Percentiles rank a stretch among this genome's conserved stretches.
Conservation (phyloP, 2,797 vertebrate species). For the Spinibarbus caldwelli region DNA sequence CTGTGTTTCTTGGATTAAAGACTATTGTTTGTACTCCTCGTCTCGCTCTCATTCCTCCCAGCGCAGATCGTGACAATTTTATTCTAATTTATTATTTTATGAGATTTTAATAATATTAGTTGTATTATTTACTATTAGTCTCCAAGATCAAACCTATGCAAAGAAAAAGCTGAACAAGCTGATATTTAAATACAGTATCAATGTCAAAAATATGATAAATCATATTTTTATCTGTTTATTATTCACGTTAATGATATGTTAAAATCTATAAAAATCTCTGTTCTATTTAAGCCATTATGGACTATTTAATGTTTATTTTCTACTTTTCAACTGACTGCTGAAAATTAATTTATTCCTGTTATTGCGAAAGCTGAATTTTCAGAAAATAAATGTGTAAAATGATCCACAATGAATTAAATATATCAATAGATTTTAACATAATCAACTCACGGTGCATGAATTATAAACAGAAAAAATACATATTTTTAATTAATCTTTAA, state of each 20-base stretch:
- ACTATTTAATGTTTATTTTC: too few relatives aligned
- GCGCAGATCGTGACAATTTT: too few relatives aligned
- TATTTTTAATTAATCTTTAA: too few relatives aligned
- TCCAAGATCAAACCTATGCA: too few relatives aligned
- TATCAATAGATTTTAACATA: background rate
- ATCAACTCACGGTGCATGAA: background rate
- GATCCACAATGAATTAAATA: background rate
- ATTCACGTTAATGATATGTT: background rate
- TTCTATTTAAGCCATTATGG: background rate
- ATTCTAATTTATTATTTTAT: background rate
- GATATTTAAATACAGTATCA: background rate
- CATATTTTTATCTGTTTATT: too few relatives aligned
- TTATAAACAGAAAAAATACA: too few relatives aligned
- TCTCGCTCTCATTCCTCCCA: too few relatives aligned
- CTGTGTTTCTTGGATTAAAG: too few relatives aligned
- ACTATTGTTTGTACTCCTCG: too few relatives aligned
- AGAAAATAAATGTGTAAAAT: too few relatives aligned
- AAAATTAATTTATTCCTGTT: background rate
- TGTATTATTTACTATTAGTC: background rate
- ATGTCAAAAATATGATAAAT: background rate
- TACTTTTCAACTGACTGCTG: background rate
- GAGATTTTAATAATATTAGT: background rate
- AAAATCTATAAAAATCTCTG: background rate
- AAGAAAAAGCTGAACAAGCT: too few relatives aligned
- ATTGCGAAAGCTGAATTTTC: too few relatives aligned